Conservation (phyloP, 2,113 vertebrate genomes). For the Furnarius figulus region DNA sequence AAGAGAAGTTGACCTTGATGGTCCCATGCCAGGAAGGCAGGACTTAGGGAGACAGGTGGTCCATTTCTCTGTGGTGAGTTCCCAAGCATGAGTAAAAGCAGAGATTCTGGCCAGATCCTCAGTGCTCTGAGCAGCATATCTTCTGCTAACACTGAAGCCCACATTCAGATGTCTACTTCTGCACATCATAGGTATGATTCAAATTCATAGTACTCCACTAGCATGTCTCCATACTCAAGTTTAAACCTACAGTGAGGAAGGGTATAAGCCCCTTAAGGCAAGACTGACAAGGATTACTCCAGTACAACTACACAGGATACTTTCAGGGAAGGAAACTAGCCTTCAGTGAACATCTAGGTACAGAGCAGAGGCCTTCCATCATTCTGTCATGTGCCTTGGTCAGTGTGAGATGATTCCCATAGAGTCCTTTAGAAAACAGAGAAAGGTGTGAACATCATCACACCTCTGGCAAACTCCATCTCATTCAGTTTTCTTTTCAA, state of each 20-base stretch:
- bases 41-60: neutral
- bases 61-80: neutral
- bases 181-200: neutral
- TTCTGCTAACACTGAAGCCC: neutral
- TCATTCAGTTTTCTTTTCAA: neutral
- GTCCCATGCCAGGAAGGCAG: neutral
- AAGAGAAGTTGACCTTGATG: neutral
- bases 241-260: neutral
- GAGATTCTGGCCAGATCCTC: neutral
- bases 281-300: neutral
- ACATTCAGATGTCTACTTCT: neutral
- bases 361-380: neutral
- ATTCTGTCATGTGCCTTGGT: neutral
- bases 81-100: neutral
- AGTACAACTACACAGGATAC: neutral
- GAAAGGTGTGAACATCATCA: neutral
- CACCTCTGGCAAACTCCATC: neutral
- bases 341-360: neutral
- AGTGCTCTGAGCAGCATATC: accelerated
- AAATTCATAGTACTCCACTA: neutral
- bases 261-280: neutral
- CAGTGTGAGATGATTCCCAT: neutral
- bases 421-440: neutral
- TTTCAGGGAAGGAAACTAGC: neutral
- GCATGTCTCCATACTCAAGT: neutral